Percentiles rank a stretch among this genome's conserved stretches.
phyloP scores from a whole-genome alignment of 2,113 vertebrate genomes.

The Dromaius novaehollandiae region DNA sequence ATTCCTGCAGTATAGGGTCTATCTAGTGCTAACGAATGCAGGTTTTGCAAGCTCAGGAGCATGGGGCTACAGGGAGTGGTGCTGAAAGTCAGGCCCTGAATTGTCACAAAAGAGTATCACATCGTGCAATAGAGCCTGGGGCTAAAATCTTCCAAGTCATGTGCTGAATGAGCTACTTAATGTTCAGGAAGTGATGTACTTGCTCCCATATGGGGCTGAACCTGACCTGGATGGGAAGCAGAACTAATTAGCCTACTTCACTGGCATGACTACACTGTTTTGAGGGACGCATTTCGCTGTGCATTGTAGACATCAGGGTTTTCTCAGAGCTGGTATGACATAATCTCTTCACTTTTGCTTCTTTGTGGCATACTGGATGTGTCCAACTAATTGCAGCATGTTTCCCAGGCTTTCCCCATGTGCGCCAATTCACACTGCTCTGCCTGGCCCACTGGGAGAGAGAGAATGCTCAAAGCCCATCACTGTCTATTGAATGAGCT shows the following conservation, averaged over 20 bases:
- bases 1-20: background rate
- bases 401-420: background rate
- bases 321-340: background rate
- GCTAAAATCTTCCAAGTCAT: no score
- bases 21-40: rapidly evolving
- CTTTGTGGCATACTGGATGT: background rate
- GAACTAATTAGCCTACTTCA: no score
- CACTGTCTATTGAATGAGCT: background rate
- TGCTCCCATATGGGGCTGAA: no score
- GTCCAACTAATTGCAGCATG: background rate
- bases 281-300: rapidly evolving
- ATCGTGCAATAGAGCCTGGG: background rate
- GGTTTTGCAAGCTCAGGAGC: background rate
- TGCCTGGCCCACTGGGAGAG: background rate
- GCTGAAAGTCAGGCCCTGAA: background rate
- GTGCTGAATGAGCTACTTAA: no score
- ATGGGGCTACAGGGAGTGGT: rapidly evolving
- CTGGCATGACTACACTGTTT: background rate
- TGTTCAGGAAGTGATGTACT: no score
- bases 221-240: no score
- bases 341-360: background rate
- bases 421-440: background rate
- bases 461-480: background rate
- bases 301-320: background rate
- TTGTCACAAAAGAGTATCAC: background rate